These are phyloP conservation scores for Colletes latitarsis DNA, from an alignment of 1,140 invertebrate species.

Conservation along the genomic window DNA sequence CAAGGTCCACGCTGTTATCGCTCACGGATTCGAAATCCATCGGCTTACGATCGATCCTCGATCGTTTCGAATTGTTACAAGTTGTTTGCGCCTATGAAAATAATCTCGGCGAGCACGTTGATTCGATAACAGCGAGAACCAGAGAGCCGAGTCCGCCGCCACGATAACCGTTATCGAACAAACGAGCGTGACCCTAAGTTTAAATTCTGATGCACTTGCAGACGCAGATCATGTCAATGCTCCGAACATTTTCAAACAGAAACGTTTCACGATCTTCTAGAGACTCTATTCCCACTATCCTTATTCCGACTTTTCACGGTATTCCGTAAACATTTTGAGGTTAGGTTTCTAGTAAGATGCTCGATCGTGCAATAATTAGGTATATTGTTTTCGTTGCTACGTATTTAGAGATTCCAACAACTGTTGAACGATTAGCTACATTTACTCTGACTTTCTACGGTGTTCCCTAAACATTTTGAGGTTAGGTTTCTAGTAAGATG, in stretches of 20 bases:
- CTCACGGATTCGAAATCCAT: slow-evolving; percentile 15
- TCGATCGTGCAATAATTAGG: no score
- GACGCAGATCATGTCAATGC: neutral
- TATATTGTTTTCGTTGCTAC: no score
- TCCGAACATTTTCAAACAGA: neutral
- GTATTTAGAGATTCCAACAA: no score
- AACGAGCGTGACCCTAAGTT: neutral
- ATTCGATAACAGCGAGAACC: neutral
- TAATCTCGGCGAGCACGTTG: neutral
- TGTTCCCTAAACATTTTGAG: no score
- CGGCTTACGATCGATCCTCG: slow-evolving; percentile 16
- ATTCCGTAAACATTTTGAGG: no score
- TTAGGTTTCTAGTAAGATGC: no score
- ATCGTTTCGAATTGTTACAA: neutral
- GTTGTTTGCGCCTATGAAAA: neutral
- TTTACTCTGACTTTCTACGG: no score
- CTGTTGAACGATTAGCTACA: no score
- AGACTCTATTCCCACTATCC: neutral
- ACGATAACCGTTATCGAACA: slow-evolving; percentile 35
- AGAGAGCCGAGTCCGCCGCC: no score
- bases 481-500: no score
- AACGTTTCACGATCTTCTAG: neutral
- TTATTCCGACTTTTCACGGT: no score
- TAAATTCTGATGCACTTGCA: neutral
- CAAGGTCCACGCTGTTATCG: slow-evolving; percentile 39